Evolutionary conservation across 35 echinoderm and acorn worm genomes (phyloP), one percentile per base, ranked within the genome.

Genomic region (Anneissia japonica): DNA sequence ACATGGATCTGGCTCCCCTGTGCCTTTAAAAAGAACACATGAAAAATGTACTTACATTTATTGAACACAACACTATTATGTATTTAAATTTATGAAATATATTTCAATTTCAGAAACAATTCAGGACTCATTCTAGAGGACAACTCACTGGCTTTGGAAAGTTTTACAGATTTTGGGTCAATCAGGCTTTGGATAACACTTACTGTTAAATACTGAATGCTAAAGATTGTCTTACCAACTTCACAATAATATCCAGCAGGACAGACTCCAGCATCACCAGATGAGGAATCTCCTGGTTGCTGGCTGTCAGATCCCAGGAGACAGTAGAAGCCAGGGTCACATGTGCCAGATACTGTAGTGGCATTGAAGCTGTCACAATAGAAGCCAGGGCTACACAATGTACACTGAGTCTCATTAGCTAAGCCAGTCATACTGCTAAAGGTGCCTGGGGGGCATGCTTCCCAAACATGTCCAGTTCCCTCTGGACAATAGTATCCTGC

Each of bases 401-500:
- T 91, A 73, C 95, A 98, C 51, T 93, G 88, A 12, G 95, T 98
- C 16, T 79, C 86, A 87, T 98, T 98, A 5, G 95, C 85, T 38
- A 98, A 83, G 30, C 95, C 95, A 0, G 92, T 91, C 78, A 88
- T 86, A 36, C 73, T 46, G 36, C 95, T 98, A 89, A 89, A 98
- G 0, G 95, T 98, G 1, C 95, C 95, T 33, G 87, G 38, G 0
- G 95, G 95, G 34, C 95, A 98, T 0, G 91, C 76, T 56, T 98
- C 81, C 95, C 95, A 98, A 6, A 94, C 91, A 89, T 98, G 92
- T 0, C 95, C 95, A 31, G 95, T 98, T 37, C 91, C 92, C 74
- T 98, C 95, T 5, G 91, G 95, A 75, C 95, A 98, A 55, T 89
- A 98, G 91, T 86, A 98, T 29, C 95, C 95, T 12, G 89, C 95